These are phyloP conservation scores for Champsocephalus esox DNA, from an alignment of 2,797 vertebrate genomes.

Conservation along the genomic window DNA sequence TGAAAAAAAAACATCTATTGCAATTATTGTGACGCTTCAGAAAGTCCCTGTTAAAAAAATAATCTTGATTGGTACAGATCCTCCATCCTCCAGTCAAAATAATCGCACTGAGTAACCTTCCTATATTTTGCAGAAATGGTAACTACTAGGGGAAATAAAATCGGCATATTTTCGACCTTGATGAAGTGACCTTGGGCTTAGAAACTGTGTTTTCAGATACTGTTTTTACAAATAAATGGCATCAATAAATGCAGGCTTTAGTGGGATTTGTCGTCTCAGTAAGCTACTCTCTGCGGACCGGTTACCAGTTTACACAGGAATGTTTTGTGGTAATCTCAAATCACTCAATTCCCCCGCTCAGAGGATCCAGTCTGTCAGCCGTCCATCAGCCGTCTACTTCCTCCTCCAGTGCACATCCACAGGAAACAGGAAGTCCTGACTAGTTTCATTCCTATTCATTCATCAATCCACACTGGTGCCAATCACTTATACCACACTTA, in stretches of 20 bases:
- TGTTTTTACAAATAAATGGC: conserved; percentile 24
- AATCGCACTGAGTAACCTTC: no score
- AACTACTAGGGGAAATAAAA: background rate
- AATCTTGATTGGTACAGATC: no score
- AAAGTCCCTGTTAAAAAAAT: no score
- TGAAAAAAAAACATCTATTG: no score
- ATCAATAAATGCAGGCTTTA: conserved; percentile 28
- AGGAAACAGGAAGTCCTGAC: conserved; percentile 70
- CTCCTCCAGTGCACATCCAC: conserved; percentile 63
- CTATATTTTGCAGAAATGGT: no score
- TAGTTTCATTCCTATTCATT: conserved; percentile 51
- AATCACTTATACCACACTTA: conserved; percentile 10
- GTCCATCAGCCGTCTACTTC: conserved; percentile 58
- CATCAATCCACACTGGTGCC: conserved; percentile 51
- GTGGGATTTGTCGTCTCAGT: conserved; percentile 24
- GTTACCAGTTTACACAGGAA: conserved; percentile 44
- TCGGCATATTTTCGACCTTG: no score
- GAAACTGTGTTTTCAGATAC: background rate
- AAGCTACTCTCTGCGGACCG: conserved; percentile 5
- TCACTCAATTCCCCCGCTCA: conserved; percentile 49
- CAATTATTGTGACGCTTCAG: no score
- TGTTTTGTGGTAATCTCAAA: conserved; percentile 30
- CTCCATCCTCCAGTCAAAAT: no score
- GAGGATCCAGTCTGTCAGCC: conserved; percentile 58
- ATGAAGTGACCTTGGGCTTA: background rate